These are phyloP conservation scores for Hippocampus comes DNA, from an alignment of 2,113 vertebrate species.

Conservation along the genomic window DNA sequence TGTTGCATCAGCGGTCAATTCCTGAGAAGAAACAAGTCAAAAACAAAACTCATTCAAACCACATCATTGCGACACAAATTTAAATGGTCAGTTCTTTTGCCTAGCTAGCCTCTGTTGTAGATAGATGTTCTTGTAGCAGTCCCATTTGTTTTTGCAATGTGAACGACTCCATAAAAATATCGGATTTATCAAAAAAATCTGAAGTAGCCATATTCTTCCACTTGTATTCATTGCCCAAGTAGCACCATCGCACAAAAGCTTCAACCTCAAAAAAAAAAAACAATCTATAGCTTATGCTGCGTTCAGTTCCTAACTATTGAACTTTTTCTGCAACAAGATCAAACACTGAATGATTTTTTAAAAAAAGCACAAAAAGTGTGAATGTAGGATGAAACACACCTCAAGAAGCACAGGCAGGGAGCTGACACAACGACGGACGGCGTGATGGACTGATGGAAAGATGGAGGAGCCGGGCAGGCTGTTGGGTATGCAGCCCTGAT, in stretches of 20 bases:
- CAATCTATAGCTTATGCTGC: background rate
- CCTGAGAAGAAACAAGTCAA: slow-evolving; percentile 22
- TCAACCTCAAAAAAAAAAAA: too few species aligned
- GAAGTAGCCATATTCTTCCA: too few species aligned
- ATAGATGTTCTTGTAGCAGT: background rate
- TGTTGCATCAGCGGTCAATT: slow-evolving; percentile 14
- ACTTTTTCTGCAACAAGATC: background rate
- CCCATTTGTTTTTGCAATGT: too few species aligned
- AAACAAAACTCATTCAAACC: background rate
- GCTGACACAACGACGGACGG: slow-evolving; percentile 61
- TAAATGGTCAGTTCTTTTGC: background rate
- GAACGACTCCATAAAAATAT: too few species aligned
- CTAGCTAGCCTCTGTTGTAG: background rate
- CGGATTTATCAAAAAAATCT: too few species aligned
- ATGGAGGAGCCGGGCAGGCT: slow-evolving; percentile 72
- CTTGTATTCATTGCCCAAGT: too few species aligned
- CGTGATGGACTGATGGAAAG: slow-evolving; percentile 78
- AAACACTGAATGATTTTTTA: background rate
- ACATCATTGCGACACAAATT: background rate
- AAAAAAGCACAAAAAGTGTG: too few species aligned
- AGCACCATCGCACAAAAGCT: too few species aligned
- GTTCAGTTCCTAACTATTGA: background rate
- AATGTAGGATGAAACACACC: slow-evolving; percentile 7
- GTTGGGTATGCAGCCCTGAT: slow-evolving; percentile 30
- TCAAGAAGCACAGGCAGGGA: slow-evolving; percentile 11